phyloP scores from a whole-genome alignment of 2,797 vertebrate species.

The Discoglossus pictus region DNA sequence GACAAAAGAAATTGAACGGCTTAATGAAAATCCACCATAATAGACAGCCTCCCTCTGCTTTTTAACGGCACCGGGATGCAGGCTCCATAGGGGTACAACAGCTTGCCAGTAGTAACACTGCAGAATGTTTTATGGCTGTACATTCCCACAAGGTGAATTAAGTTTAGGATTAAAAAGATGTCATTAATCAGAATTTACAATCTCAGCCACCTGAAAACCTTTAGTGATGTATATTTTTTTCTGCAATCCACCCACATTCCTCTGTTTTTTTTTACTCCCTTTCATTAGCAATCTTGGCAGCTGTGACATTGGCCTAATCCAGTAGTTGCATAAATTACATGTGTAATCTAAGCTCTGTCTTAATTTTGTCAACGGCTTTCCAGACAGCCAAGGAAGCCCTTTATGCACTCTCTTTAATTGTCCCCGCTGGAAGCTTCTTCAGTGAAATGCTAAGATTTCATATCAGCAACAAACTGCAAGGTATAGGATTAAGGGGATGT shows the following conservation, averaged over 20 bases:
- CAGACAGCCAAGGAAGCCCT: conserved; percentile 44
- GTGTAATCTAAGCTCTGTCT: conserved; percentile 57
- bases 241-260: conserved; percentile 56
- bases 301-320: conserved; percentile 51
- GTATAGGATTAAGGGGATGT: too few relatives aligned
- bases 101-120: conserved; percentile 28
- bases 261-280: conserved; percentile 57
- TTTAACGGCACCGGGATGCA: conserved; percentile 9
- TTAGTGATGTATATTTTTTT: conserved; percentile 58
- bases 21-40: conserved; percentile 28
- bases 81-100: conserved; percentile 27
- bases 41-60: conserved; percentile 23
- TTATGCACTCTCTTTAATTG: conserved; percentile 43
- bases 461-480: conserved; percentile 8
- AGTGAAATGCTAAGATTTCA: conserved; percentile 19
- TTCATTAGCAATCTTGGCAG: conserved; percentile 64
- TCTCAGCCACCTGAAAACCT: conserved; percentile 63
- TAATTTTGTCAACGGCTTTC: conserved; percentile 58
- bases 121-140: conserved; percentile 52
- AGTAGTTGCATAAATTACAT: conserved; percentile 56
- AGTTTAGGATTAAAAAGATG: conserved; percentile 61
- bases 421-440: conserved; percentile 43
- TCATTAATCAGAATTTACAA: conserved; percentile 65
- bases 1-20: conserved; percentile 28
- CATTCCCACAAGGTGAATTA: conserved; percentile 66